phyloP scores from a whole-genome alignment of 2,797 vertebrate genomes.

The Toxotes lorentzi region DNA sequence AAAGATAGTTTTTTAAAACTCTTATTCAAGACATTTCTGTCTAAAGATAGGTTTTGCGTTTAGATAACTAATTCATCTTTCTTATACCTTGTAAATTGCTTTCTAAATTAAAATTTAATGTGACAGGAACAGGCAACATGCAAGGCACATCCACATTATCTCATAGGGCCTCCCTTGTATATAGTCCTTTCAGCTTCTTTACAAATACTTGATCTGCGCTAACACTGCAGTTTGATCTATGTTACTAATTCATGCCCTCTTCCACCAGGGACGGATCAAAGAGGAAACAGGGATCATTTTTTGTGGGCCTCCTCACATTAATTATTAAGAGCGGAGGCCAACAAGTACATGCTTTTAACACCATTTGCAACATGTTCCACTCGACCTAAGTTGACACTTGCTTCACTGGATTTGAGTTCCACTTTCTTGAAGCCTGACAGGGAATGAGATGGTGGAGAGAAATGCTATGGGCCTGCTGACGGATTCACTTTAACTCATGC shows the following conservation, averaged over 20 bases:
- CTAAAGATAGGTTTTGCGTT: constrained; percentile 68
- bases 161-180: constrained; percentile 74
- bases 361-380: constrained; percentile 83
- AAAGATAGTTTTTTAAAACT: constrained; percentile 35
- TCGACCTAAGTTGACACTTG: constrained; percentile 83
- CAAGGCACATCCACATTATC: constrained; percentile 74
- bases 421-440: constrained; percentile 78
- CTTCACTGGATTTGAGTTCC: constrained; percentile 75
- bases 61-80: constrained; percentile 76
- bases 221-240: constrained; percentile 87
- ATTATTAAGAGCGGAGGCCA: constrained; percentile 82
- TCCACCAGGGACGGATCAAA: constrained; percentile 80
- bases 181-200: constrained; percentile 85
- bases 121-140: constrained; percentile 70
- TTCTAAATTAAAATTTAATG: constrained; percentile 70
- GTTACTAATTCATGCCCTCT: constrained; percentile 83
- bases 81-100: constrained; percentile 62
- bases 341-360: constrained; percentile 89
- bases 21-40: constrained; percentile 39
- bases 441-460: constrained; percentile 65
- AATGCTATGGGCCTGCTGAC: constrained; percentile 72
- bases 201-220: constrained; percentile 88
- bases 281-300: constrained; percentile 82
- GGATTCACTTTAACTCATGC: constrained; percentile 77
- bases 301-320: constrained; percentile 75